These are phyloP conservation scores for Sebastes trivittatus DNA, from an alignment of 2,797 vertebrate species.

Conservation along the genomic window DNA sequence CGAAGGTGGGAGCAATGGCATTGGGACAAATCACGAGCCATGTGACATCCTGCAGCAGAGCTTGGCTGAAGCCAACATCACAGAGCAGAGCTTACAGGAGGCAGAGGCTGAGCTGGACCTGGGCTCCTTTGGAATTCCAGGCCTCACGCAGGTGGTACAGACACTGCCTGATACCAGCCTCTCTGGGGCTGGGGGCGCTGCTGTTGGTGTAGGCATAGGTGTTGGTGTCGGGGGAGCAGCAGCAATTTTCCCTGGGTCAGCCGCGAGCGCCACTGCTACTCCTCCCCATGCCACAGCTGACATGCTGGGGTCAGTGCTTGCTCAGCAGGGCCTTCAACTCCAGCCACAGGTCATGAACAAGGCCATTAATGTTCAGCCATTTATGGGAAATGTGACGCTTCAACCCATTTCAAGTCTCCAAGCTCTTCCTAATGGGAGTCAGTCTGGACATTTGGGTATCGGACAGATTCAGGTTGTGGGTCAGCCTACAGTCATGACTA, in stretches of 20 bases:
- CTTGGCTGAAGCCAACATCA: slow-evolving; percentile 96
- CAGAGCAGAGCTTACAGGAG: slow-evolving; percentile 94
- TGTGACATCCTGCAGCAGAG: slow-evolving; percentile 98
- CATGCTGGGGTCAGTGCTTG: slow-evolving; percentile 88
- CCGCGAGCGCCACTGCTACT: slow-evolving; percentile 66
- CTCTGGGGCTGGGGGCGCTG: slow-evolving; percentile 67
- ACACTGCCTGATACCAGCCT: slow-evolving; percentile 82
- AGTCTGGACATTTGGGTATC: slow-evolving; percentile 89
- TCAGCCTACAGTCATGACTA: slow-evolving; percentile 96
- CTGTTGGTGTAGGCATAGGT: slow-evolving; percentile 79
- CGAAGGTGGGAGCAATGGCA: slow-evolving; percentile 80
- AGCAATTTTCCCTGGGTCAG: slow-evolving; percentile 86
- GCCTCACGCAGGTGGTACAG: slow-evolving; percentile 90
- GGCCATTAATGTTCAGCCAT: slow-evolving; percentile 93
- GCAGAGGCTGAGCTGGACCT: slow-evolving; percentile 95
- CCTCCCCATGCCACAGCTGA: slow-evolving; percentile 82
- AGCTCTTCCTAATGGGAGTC: slow-evolving; percentile 91
- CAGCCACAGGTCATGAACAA: slow-evolving; percentile 93
- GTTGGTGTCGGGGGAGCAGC: slow-evolving; percentile 81
- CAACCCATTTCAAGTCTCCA: slow-evolving; percentile 94
- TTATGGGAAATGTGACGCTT: slow-evolving; percentile 95
- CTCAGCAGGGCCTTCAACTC: slow-evolving; percentile 85
- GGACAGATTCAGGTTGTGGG: slow-evolving; percentile 96
- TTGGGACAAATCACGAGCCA: slow-evolving; percentile 86
- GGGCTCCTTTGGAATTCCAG: slow-evolving; percentile 93